These are phyloP conservation scores for Daboia siamensis DNA, from an alignment of 2,113 vertebrate species.

Conservation along the genomic window DNA sequence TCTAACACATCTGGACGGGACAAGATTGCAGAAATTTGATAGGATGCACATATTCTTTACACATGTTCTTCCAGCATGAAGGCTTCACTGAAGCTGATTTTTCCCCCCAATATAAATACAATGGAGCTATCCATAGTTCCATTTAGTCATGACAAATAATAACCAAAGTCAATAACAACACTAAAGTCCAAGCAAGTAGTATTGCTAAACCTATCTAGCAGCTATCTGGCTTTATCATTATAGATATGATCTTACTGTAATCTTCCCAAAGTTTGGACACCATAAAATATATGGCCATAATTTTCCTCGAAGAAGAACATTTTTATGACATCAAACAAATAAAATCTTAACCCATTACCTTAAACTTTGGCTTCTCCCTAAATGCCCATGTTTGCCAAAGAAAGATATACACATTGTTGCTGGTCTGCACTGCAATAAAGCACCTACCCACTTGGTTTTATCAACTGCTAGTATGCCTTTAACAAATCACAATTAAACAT, in stretches of 20 bases:
- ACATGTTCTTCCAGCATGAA: background rate
- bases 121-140: background rate
- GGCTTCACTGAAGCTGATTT: background rate
- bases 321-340: background rate
- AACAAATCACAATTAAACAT: conserved; percentile 78
- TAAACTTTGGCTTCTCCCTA: conserved; percentile 13
- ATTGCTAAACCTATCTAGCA: background rate
- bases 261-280: background rate
- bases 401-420: conserved; percentile 43
- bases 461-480: conserved; percentile 71
- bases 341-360: conserved; percentile 2
- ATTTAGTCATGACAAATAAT: background rate
- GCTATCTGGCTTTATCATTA: background rate
- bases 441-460: conserved; percentile 62
- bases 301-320: background rate
- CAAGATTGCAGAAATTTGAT: background rate
- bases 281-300: background rate
- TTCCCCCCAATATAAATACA: background rate
- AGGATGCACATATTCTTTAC: background rate
- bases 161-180: background rate
- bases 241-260: background rate
- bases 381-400: conserved; percentile 23
- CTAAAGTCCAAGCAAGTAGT: background rate
- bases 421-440: conserved; percentile 68
- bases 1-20: background rate